Percentiles rank a stretch among this genome's conserved stretches.
Evolutionary conservation across 2,797 vertebrate species (phyloP).

Genomic region (Falco columbarius): DNA sequence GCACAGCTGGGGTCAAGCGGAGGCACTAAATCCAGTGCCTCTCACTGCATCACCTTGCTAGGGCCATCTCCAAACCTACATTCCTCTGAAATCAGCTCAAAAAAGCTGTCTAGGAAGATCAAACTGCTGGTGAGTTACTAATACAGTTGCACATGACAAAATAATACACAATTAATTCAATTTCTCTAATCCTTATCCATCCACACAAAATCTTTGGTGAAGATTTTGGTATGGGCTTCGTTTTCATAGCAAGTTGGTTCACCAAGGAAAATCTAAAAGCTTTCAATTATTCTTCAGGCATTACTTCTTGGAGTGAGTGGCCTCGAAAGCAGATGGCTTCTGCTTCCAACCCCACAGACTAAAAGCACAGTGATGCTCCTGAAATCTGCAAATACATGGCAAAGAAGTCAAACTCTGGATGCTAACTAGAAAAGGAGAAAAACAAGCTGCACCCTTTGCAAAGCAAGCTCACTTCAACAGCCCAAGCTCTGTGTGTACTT

Average conservation of each 20-base stretch:
- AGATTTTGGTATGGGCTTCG: neutral
- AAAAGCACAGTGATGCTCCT: neutral
- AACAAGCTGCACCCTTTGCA: neutral
- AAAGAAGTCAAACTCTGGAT: neutral
- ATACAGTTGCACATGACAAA: neutral
- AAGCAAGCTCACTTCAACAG: neutral
- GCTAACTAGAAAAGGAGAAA: neutral
- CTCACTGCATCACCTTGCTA: neutral
- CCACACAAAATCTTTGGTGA: neutral
- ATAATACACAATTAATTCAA: neutral
- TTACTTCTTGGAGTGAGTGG: neutral
- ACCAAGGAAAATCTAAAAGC: neutral
- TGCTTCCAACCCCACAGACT: neutral
- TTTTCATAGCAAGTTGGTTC: neutral
- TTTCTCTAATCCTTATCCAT: neutral
- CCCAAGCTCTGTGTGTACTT: neutral
- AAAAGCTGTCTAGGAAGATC: neutral
- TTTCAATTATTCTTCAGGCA: neutral
- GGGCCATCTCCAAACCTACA: neutral
- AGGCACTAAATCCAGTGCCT: neutral
- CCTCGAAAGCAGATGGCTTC: neutral
- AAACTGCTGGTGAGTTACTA: neutral
- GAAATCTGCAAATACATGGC: neutral
- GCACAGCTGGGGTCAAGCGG: neutral
- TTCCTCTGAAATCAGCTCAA: neutral